Evolutionary conservation across 2,888 invertebrate genomes (phyloP).

Genomic region (Lasioglossum marginatum): DNA sequence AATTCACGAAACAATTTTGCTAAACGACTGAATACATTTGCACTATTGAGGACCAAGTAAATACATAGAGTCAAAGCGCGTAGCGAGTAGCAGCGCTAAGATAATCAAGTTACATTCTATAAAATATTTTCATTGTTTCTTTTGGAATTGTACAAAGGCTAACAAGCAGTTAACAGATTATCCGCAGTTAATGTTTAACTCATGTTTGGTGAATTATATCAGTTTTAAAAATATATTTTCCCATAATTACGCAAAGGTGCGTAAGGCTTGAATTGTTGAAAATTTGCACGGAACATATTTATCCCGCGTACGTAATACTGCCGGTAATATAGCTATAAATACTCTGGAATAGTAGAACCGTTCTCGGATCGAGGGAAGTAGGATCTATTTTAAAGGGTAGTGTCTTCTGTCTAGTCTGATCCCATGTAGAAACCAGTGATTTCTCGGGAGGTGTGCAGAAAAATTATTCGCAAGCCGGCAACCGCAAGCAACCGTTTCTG

Average conservation of each 20-base stretch:
- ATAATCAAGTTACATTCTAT: neutral
- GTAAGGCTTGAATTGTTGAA: neutral
- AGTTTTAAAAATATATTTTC: neutral
- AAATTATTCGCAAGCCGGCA: slow-evolving; percentile 34
- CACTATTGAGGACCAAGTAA: neutral
- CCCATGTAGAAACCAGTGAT: slow-evolving; percentile 52
- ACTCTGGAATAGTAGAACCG: slow-evolving; percentile 51
- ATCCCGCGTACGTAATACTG: slow-evolving; percentile 29
- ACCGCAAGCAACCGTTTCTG: neutral
- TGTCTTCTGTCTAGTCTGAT: slow-evolving; percentile 46
- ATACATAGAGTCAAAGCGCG: too few species aligned
- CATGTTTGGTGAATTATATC: neutral
- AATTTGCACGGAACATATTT: slow-evolving; percentile 9
- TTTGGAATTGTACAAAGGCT: neutral
- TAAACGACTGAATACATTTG: neutral
- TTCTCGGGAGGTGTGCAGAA: slow-evolving; percentile 40
- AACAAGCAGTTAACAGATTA: neutral
- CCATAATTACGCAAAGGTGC: neutral
- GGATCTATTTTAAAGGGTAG: slow-evolving; percentile 71
- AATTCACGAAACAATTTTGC: neutral
- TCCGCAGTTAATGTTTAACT: too few species aligned
- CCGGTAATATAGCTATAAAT: slow-evolving; percentile 63
- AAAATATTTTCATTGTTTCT: neutral
- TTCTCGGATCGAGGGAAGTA: slow-evolving; percentile 63
- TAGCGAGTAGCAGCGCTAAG: neutral